These are phyloP conservation scores for Aphis craccivora DNA, from an alignment of 1,140 invertebrate species.

Conservation along the genomic window DNA sequence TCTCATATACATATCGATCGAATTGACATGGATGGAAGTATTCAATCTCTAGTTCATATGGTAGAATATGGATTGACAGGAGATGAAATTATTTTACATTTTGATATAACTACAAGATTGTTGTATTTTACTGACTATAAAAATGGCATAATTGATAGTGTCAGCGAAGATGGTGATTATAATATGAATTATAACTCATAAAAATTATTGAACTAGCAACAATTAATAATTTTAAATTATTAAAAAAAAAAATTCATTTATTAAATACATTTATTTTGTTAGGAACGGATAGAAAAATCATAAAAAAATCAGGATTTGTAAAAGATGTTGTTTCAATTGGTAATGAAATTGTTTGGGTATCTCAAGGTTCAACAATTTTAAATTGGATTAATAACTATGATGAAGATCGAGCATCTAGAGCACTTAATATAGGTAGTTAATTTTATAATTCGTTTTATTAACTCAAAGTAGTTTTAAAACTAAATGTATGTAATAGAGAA, in stretches of 20 bases:
- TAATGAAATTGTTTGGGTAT: constrained; percentile 50
- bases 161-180: constrained; percentile 67
- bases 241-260: not conserved
- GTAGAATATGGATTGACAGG: constrained; percentile 67
- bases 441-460: not conserved
- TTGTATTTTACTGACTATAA: constrained; percentile 69
- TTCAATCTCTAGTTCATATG: constrained; percentile 65
- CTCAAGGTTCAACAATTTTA: constrained; percentile 57
- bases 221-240: not conserved
- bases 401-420: constrained; percentile 28
- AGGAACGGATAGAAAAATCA: constrained; percentile 26
- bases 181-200: not conserved
- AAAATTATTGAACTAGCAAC: not conserved
- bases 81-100: constrained; percentile 67
- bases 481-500: constrained; percentile 38
- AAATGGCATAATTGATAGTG: constrained; percentile 68
- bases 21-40: constrained; percentile 68
- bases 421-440: constrained; percentile 55
- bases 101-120: constrained; percentile 66
- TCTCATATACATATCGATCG: constrained; percentile 69
- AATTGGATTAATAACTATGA: constrained; percentile 56
- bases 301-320: constrained; percentile 44
- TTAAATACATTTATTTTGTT: not conserved
- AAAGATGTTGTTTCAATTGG: constrained; percentile 33
- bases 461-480: not conserved